Evolutionary conservation across 1,140 invertebrate species (phyloP), one percentile per base, ranked within the genome.

Genomic region (Acyrthosiphon pisum): DNA sequence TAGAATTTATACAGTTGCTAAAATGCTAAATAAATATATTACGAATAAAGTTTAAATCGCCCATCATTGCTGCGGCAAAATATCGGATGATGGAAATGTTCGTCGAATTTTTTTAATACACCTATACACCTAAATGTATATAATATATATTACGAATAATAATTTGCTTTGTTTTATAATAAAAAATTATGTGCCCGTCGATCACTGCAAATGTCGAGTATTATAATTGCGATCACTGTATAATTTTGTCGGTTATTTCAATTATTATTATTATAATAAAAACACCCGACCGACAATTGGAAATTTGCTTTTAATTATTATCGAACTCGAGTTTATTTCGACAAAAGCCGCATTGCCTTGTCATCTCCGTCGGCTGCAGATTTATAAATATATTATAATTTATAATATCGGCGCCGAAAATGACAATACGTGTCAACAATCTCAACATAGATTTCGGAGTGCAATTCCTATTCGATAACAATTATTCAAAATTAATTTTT

Each of bases 181-280:
- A 41, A 41, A 41, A 41, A 41, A 41, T 41, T 41, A n/a, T n/a
- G 30, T n/a, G 30, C 20, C 60, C n/a, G 14, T 76, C 50, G 50
- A 53, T 53, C 50, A 0, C 48, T 50, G 48, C 20, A 53, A 53
- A 23, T 53, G 22, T 22, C 60, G n/a, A n/a, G 60, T 68, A 68
- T 68, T 68, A 68, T n/a, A n/a, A 76, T 76, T n/a, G 30, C 60
- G 60, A 76, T 76, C 30, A 18, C n/a, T 18, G 48, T 60, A 14
- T 68, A n/a, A n/a, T 68, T 18, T n/a, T 30, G 30, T 76, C 60
- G 4, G 60, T 76, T 76, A 76, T 76, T 76, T n/a, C 60, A 76
- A 76, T 60, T 60, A 41, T 60, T 60, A 41, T 60, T 60, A 60
- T 76, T 76, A n/a, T 76, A n/a, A 76, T 76, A 76, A 76, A 76